Evolutionary conservation across 2,113 vertebrate genomes (phyloP), one percentile per base, ranked within the genome.

Genomic region (Salvelinus namaycush): DNA sequence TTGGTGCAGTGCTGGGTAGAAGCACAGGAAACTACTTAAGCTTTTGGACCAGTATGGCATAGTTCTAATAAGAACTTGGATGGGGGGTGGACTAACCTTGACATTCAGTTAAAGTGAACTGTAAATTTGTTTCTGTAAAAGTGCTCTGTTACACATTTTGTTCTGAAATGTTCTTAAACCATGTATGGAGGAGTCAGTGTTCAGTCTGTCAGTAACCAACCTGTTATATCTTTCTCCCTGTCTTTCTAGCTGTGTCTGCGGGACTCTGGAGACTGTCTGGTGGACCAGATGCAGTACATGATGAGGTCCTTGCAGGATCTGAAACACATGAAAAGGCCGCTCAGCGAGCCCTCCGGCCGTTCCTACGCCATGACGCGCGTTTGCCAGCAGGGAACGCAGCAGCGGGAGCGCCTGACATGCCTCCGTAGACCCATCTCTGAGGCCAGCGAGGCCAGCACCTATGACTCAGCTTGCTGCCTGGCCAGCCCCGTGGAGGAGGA

Each of bases 381-480:
- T 78, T 87, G 88, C 72, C 92, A 88, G 57, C 90, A 90, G 68
- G 89, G 87, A 78, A 69, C 75, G 18, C 86, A 83, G 24, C 76
- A 88, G 86, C 87, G 91, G 29, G 94, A 94, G 77, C 83, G 83
- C 2, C 89, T 90, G 68, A 57, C 82, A 12, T 87, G 59, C 20
- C 59, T 62, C 59, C 59, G 90, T 3, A 88, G 92, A 11, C 86
- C 85, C 64, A 87, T 71, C 26, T 95, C 93, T 0, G 93, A 95
- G 3, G 86, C 91, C 82, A 94, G 95, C 0, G 96, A 97, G 7
- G 93, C 93, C 49, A 95, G 91, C 85, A 87, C 94, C 0, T 94
- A 95, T 1, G 94, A 98, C 87, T 97, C 96, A 0, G 93, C 95
- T 72, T 97, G 95, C 89, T 96, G 96, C 80, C 85, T 96, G 84